Evolutionary conservation across 2,797 vertebrate genomes (phyloP), one percentile per base, ranked within the genome.

Genomic region (Diceros bicornis): DNA sequence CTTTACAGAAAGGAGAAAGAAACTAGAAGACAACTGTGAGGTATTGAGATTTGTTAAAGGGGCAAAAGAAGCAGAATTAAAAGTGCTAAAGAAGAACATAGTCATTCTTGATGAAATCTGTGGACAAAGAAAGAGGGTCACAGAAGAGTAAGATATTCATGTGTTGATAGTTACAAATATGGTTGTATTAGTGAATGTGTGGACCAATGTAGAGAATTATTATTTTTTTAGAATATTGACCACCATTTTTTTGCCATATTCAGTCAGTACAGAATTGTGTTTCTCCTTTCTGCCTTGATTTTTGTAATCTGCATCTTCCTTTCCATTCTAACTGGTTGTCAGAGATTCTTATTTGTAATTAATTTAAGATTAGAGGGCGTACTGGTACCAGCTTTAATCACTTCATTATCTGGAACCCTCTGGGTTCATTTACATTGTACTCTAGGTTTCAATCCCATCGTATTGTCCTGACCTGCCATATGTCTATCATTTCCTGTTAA

Each of bases 81-180:
- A 20, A 20, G 21, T 18, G 55, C 20, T 52, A 52, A 52, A 57
- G 55, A 57, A 57, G 18, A 57, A 57, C 55, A 20, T 21, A 27
- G 7, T 9, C 23, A 25, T 62, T 9, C 7, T 62, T 27, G 61
- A 99, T 4, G 99, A 99, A 96, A 99, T 99, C 97, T 99, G 99
- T 97, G 99, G 99, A 97, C 99, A 99, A 98, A 99, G 99, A 95
- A 99, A 57, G 55, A 57, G 99, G 97, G 99, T 99, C 94, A 99
- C 99, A 72, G 99, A 99, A 97, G 99, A 99, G 99, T 99, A 98
- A 99, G 99, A 98, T 64, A 62, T 93, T 27, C 55, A 6, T 14
- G 61, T 77, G 44, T 52, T 62, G 12, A 62, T 18, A 6, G 25
- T 62, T 18, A 57, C 20, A 57, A 57, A 57, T 57, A 52, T 50